Evolutionary conservation across 1,140 invertebrate genomes (phyloP).

Genomic region (Drosophila sproati): DNA sequence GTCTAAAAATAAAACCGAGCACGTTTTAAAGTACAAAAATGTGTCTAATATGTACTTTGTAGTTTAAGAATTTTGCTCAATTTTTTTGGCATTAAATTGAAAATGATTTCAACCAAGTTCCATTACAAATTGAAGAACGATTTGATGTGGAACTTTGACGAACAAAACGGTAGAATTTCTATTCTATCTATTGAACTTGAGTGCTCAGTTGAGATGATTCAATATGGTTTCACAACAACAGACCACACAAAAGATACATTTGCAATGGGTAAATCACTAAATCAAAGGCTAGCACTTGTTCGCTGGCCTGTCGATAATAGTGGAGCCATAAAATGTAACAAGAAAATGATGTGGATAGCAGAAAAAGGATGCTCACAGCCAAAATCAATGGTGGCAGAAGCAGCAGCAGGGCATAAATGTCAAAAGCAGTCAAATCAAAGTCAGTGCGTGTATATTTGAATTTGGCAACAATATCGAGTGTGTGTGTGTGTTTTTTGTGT

Average conservation of each 20-base stretch:
- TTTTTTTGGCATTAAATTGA: no score
- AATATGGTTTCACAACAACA: conserved; percentile 28
- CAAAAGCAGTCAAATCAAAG: conserved; percentile 76
- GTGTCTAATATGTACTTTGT: no score
- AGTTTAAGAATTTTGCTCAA: no score
- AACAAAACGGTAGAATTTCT: no score
- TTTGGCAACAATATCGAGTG: conserved; percentile 29
- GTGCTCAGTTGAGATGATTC: conserved; percentile 16
- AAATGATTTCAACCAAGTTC: no score
- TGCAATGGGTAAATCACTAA: conserved; percentile 64
- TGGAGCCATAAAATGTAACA: conserved; percentile 73
- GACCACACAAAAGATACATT: conserved; percentile 54
- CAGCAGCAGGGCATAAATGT: conserved; percentile 69
- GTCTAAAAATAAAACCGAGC: no score
- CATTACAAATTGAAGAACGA: no score
- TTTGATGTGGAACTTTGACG: no score
- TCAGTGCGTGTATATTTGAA: conserved; percentile 30
- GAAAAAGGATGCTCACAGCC: conserved; percentile 29
- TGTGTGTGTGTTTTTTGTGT: not conserved
- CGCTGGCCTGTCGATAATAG: conserved; percentile 59
- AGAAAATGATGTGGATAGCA: conserved; percentile 67
- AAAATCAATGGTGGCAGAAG: conserved; percentile 7
- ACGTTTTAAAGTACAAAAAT: no score
- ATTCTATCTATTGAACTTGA: no score
- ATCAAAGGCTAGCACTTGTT: conserved; percentile 40